Evolutionary conservation across 1,140 invertebrate species (phyloP).

Genomic region (Hypothenemus hampei): DNA sequence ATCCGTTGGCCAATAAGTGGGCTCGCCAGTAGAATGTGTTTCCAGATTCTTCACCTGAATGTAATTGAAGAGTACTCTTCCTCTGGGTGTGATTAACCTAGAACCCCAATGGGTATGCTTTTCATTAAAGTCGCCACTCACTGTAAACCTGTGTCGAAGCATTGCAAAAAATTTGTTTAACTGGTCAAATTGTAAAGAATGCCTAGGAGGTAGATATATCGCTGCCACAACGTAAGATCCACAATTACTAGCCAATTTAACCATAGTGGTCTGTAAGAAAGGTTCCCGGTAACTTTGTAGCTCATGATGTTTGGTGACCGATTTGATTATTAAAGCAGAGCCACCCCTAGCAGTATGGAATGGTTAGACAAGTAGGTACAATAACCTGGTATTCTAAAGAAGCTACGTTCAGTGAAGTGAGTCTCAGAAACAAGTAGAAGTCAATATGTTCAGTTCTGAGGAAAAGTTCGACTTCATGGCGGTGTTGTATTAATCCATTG

Average conservation of each 20-base stretch:
- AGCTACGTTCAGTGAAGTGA: background rate
- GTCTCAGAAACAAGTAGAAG: background rate
- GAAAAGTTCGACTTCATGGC: constrained; percentile 20
- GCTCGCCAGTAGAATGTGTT: background rate
- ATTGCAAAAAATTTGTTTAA: constrained; percentile 35
- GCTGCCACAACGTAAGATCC: constrained; percentile 32
- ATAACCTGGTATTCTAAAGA: background rate
- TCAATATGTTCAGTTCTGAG: constrained; percentile 31
- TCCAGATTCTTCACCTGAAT: constrained; percentile 23
- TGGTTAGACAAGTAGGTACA: background rate
- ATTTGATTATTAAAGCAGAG: background rate
- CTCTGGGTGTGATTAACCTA: constrained; percentile 37
- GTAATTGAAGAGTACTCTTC: constrained; percentile 35
- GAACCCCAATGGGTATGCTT: constrained; percentile 45
- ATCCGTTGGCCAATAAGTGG: background rate
- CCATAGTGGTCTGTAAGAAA: constrained; percentile 34
- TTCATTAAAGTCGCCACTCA: constrained; percentile 45
- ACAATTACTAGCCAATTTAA: constrained; percentile 29
- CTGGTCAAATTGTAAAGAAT: constrained; percentile 29
- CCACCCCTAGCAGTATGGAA: constrained; percentile 26
- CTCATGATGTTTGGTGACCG: background rate
- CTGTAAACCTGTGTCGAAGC: constrained; percentile 41
- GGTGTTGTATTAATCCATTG: constrained; percentile 3
- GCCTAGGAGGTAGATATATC: constrained; percentile 40
- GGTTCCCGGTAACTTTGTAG: background rate